Evolutionary conservation across 2,113 vertebrate species (phyloP).

Genomic region (Dipodomys spectabilis): DNA sequence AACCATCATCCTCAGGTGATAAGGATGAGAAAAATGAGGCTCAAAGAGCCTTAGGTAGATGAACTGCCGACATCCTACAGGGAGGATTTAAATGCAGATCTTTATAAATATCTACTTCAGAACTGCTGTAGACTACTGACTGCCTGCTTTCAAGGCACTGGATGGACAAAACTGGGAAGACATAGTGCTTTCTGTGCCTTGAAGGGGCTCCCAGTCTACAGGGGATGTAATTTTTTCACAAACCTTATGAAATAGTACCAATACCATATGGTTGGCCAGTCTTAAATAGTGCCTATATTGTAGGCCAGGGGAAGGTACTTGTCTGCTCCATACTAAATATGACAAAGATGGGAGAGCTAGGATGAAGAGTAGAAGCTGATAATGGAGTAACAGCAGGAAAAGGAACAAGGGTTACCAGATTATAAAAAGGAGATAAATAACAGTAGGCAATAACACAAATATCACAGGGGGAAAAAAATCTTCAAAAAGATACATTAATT

Average conservation of each 20-base stretch:
- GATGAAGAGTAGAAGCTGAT: not conserved
- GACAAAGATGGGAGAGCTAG: not conserved
- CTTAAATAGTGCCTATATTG: not conserved
- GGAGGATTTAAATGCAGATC: slow-evolving; percentile 48
- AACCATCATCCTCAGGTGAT: not conserved
- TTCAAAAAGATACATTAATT: not conserved
- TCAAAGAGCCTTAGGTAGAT: slow-evolving; percentile 10
- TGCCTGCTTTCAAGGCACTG: not conserved
- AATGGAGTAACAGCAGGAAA: not conserved
- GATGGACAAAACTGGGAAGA: not conserved
- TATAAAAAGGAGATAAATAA: slow-evolving; percentile 9
- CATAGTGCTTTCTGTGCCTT: slow-evolving; percentile 17
- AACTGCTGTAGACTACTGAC: not conserved
- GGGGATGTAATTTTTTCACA: not conserved
- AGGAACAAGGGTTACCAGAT: not conserved
- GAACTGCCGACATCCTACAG: not conserved
- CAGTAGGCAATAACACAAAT: not conserved
- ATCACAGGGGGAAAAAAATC: not conserved
- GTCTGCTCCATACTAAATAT: not conserved
- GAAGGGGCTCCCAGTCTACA: not conserved
- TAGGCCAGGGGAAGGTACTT: not conserved
- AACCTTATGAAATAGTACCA: not conserved
- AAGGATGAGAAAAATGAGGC: not conserved
- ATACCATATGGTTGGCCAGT: not conserved
- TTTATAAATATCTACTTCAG: not conserved